Evolutionary conservation across 1,140 invertebrate genomes (phyloP).

Genomic region (Drosophila seguyi): DNA sequence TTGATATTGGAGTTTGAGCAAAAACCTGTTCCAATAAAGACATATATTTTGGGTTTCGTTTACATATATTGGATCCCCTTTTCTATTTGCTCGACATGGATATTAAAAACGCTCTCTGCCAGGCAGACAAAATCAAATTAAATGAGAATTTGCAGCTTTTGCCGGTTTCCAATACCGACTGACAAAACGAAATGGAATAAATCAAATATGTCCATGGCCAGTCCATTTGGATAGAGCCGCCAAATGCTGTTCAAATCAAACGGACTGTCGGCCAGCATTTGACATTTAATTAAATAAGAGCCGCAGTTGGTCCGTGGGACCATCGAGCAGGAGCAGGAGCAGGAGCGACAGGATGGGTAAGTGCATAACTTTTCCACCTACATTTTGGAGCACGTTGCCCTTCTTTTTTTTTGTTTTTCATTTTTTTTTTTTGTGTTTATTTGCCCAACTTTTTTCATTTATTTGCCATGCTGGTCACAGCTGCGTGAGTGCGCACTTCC

Average conservation of each 20-base stretch:
- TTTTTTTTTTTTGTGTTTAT: constrained; percentile 54
- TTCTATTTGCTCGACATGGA: constrained; percentile 11
- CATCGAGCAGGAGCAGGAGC: neutral
- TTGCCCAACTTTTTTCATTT: constrained; percentile 80
- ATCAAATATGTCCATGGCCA: constrained; percentile 44
- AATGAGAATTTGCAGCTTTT: constrained; percentile 34
- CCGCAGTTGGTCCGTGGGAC: constrained; percentile 21
- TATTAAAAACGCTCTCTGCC: constrained; percentile 30
- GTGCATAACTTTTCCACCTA: constrained; percentile 71
- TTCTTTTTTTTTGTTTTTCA: constrained; percentile 27
- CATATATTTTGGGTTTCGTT: constrained; percentile 2
- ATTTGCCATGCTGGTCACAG: constrained; percentile 80
- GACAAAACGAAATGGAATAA: constrained; percentile 49
- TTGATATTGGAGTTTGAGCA: neutral
- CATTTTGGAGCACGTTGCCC: constrained; percentile 50
- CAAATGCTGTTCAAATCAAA: constrained; percentile 70
- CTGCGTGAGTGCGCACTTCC: constrained; percentile 77
- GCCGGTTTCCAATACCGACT: constrained; percentile 21
- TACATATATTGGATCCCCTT: constrained; percentile 2
- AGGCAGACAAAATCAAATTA: constrained; percentile 36
- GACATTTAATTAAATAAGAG: constrained; percentile 82
- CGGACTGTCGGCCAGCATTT: constrained; percentile 55
- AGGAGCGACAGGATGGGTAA: constrained; percentile 20
- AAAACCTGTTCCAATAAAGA: constrained; percentile 3
- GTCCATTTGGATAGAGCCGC: constrained; percentile 35